These are phyloP conservation scores for Napeogenes inachia DNA, from an alignment of 2,888 invertebrate genomes.

Conservation along the genomic window DNA sequence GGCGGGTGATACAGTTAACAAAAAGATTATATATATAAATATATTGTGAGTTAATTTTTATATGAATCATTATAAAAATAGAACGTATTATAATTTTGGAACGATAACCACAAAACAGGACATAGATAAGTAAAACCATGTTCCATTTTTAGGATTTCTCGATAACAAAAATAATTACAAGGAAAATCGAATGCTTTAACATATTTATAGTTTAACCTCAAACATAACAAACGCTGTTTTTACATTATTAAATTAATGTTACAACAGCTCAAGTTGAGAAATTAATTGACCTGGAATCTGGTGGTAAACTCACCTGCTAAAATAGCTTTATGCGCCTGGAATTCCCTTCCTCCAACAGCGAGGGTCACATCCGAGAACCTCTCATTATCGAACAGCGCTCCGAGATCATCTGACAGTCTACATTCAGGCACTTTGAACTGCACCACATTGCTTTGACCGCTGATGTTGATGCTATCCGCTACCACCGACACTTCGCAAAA, in stretches of 20 bases:
- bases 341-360: slow-evolving; percentile 92
- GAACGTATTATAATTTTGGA: background rate
- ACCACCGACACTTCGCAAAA: slow-evolving; percentile 98
- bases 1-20: no score
- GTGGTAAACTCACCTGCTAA: slow-evolving; percentile 83
- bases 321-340: slow-evolving; percentile 98
- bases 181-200: no score
- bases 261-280: no score
- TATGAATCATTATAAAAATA: no score
- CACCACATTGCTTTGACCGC: slow-evolving; percentile 98
- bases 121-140: no score
- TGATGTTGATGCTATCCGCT: slow-evolving; percentile 99
- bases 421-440: slow-evolving; percentile 98
- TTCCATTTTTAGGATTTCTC: no score
- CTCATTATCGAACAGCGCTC: slow-evolving; percentile 96
- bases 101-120: slow-evolving; percentile 16
- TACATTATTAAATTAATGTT: no score
- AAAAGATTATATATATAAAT: no score
- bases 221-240: no score
- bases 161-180: no score
- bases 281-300: background rate
- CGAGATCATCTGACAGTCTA: slow-evolving; percentile 95
- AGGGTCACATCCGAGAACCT: slow-evolving; percentile 98
- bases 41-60: no score
- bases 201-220: no score